A percentile compares a stretch with the other conserved stretches of the same genome.
These are phyloP conservation scores for Silvanus unidentatus DNA, from an alignment of 2,888 invertebrate species.

Conservation along the genomic window DNA sequence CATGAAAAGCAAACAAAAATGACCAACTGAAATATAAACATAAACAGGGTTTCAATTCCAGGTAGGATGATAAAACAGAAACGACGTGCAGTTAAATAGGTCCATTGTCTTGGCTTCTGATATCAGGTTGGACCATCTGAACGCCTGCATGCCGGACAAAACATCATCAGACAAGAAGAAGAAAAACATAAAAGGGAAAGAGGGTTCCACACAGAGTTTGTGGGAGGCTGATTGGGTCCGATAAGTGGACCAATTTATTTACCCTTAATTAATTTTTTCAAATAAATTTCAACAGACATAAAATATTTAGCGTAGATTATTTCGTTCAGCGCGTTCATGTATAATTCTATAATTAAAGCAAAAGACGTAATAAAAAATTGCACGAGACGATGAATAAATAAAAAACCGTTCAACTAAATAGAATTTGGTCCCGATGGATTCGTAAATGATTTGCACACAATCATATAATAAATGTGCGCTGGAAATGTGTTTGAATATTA, in stretches of 20 bases:
- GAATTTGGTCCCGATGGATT: no score
- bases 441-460: constrained; percentile 10
- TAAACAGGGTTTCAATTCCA: not conserved
- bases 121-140: constrained; percentile 18
- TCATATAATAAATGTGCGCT: constrained; percentile 8
- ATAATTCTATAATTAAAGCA: no score
- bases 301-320: constrained; percentile 1
- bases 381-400: no score
- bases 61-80: constrained; percentile 2
- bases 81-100: constrained; percentile 6
- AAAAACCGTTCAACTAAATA: no score
- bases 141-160: no score
- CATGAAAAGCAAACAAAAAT: no score
- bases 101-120: constrained; percentile 20
- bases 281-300: constrained; percentile 9
- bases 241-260: constrained; percentile 20
- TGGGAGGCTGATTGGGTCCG: constrained; percentile 19
- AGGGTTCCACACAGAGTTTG: constrained; percentile 14
- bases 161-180: constrained; percentile 6
- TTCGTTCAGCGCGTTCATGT: no score
- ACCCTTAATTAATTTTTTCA: constrained; percentile 20
- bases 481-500: no score
- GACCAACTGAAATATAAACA: constrained; percentile 1
- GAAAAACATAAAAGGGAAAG: constrained; percentile 3
- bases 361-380: no score